phyloP scores from a whole-genome alignment of 2,888 invertebrate species.

The Malacosoma neustria region DNA sequence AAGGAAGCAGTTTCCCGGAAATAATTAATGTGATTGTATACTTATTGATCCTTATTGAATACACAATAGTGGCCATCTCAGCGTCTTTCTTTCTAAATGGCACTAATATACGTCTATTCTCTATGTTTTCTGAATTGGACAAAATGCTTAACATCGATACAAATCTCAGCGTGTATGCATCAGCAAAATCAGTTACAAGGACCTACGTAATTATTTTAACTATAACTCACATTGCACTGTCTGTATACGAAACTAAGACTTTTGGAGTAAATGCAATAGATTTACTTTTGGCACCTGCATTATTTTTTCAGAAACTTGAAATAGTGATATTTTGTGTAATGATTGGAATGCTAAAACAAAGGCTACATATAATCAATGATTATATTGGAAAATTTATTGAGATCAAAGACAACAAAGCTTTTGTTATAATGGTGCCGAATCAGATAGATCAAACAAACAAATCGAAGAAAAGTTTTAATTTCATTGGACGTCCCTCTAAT shows the following conservation, averaged over 20 bases:
- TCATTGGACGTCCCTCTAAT: conserved; percentile 20
- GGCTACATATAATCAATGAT: conserved; percentile 31
- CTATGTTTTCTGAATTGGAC: neutral
- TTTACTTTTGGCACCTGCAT: conserved; percentile 18
- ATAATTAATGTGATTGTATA: neutral
- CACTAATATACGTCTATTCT: neutral
- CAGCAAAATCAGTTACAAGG: conserved; percentile 14
- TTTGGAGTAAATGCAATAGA: conserved; percentile 6
- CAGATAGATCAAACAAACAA: conserved; percentile 10
- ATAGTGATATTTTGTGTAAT: conserved; percentile 30
- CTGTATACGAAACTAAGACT: conserved; percentile 16
- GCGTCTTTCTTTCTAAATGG: neutral
- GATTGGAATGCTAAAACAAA: conserved; percentile 27
- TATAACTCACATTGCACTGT: conserved; percentile 15
- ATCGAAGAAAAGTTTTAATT: conserved; percentile 18
- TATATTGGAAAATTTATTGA: conserved; percentile 29
- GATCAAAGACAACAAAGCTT: conserved; percentile 17
- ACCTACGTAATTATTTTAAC: conserved; percentile 14
- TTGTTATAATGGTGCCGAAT: conserved; percentile 20
- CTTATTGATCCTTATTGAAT: neutral
- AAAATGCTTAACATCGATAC: neutral
- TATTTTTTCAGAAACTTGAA: conserved; percentile 33
- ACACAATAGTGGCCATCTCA: neutral
- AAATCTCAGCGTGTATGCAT: conserved; percentile 6
- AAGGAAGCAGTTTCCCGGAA: conserved; percentile 4